Evolutionary conservation across 2,888 invertebrate species (phyloP).

Genomic region (Diploptera punctata): DNA sequence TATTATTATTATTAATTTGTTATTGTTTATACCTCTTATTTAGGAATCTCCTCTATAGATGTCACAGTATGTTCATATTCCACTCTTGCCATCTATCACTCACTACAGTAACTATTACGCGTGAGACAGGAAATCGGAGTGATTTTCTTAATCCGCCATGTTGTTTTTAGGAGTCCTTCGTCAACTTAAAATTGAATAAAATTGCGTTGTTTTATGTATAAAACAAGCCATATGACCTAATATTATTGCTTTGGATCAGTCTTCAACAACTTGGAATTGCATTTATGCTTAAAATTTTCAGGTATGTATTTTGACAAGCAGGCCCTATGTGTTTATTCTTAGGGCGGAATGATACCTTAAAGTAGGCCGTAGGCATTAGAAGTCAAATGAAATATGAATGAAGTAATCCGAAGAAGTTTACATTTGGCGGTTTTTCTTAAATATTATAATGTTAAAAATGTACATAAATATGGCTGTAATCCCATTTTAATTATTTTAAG

Average conservation of each 20-base stretch:
- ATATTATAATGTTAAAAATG: neutral
- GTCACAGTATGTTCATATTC: neutral
- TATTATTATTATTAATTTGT: too few relatives aligned
- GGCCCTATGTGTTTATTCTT: slow-evolving; percentile 32
- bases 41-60: neutral
- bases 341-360: slow-evolving; percentile 43
- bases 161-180: slow-evolving; percentile 5
- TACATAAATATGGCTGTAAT: too few relatives aligned
- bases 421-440: slow-evolving; percentile 18
- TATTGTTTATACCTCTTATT: too few relatives aligned
- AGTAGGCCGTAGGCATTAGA: slow-evolving; percentile 31
- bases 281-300: neutral
- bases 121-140: neutral
- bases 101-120: neutral
- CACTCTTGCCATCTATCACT: neutral
- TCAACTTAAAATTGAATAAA: neutral
- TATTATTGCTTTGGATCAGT: neutral
- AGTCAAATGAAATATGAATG: slow-evolving; percentile 34
- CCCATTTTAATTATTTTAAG: too few relatives aligned
- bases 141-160: slow-evolving; percentile 31
- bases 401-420: slow-evolving; percentile 8
- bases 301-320: slow-evolving; percentile 22
- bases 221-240: neutral
- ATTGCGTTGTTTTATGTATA: neutral
- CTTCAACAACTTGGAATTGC: neutral